These are phyloP conservation scores for Drosophila takahashii DNA, from an alignment of 1,140 invertebrate genomes.

Conservation along the genomic window DNA sequence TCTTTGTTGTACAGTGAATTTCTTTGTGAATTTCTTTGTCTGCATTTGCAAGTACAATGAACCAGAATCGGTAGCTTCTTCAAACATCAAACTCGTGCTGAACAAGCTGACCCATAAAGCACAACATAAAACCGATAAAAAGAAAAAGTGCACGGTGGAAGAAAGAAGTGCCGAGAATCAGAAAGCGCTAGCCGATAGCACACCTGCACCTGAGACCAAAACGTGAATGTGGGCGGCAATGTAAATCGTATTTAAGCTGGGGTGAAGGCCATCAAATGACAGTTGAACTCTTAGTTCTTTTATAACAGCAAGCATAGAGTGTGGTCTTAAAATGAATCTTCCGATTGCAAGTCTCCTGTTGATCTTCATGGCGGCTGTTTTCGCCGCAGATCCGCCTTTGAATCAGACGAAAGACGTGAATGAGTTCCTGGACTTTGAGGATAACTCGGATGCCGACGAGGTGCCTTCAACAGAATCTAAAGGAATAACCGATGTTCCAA, in stretches of 20 bases:
- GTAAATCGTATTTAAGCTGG: conserved; percentile 41
- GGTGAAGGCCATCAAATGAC: conserved; percentile 13
- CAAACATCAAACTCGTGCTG: conserved; percentile 26
- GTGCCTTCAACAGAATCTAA: background rate
- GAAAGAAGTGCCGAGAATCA: conserved; percentile 1
- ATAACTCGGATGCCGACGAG: background rate
- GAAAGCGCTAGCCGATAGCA: conserved; percentile 12
- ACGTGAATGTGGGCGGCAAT: conserved; percentile 17
- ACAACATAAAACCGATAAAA: conserved; percentile 15
- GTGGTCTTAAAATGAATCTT: conserved; percentile 25
- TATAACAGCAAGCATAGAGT: background rate
- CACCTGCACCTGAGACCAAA: conserved; percentile 32
- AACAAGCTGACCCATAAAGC: conserved; percentile 15
- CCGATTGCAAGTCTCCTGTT: background rate
- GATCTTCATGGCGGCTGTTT: background rate
- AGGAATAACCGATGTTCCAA: background rate
- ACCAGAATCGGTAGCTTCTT: conserved; percentile 27
- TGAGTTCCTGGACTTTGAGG: conserved; percentile 18
- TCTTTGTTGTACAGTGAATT: background rate
- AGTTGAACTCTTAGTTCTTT: conserved; percentile 19
- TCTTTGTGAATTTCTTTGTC: conserved; percentile 19
- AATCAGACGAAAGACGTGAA: background rate
- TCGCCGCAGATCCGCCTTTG: background rate
- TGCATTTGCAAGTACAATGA: conserved; percentile 25
- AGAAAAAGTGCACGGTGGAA: background rate